Base-by-base conservation (phyloP, 2,888 invertebrate species). In the Apeira syringaria region DNA sequence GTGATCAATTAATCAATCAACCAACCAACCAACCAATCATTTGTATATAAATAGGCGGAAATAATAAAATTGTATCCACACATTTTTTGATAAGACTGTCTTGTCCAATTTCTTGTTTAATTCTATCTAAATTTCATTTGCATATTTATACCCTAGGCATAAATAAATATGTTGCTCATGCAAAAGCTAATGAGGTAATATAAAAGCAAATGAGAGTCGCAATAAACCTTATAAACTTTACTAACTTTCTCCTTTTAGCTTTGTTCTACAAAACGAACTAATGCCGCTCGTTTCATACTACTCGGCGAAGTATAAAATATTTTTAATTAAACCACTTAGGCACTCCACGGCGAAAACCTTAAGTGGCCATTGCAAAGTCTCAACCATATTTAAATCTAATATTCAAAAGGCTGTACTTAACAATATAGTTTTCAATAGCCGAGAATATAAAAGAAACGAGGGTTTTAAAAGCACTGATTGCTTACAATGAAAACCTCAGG, bases 271-370 rank as follows among this genome's bases (percentile, higher is more conserved):
- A 18, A 39, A 25, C 20, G 17, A 39, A 46, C 45, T 30, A 26
- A 25, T 15, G 17, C 5, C 13, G 39, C 35, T 35, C 18, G 35
- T 25, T 30, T 9, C 31, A 15, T 10, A 33, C 15, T 33, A 38
- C 44, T 29, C 26, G 12, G 38, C 39, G 31, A 31, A 27, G 39
- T 40, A 46, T 46, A 40, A 46, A 37, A 46, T 39, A 31, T 39
- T 77, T 80, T 81, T 81, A 81, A 81, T 81, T 80, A 81, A 75
- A 66, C 68, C 75, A 74, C 78, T 81, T 65, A 61, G 43, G 45
- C 52, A 47, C 57, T 57, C 55, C 53, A 27, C 26, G 25, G 33
- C 20, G 11, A 59, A 58, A 61, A 61, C 59, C 55, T 61, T 59
- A 65, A 70, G 65, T 60, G 59, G 57, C 46, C 48, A 57, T 61